A percentile compares a stretch with the other conserved stretches of the same genome.
phyloP scores from a whole-genome alignment of 2,113 vertebrate species.

The Xiphophorus hellerii region DNA sequence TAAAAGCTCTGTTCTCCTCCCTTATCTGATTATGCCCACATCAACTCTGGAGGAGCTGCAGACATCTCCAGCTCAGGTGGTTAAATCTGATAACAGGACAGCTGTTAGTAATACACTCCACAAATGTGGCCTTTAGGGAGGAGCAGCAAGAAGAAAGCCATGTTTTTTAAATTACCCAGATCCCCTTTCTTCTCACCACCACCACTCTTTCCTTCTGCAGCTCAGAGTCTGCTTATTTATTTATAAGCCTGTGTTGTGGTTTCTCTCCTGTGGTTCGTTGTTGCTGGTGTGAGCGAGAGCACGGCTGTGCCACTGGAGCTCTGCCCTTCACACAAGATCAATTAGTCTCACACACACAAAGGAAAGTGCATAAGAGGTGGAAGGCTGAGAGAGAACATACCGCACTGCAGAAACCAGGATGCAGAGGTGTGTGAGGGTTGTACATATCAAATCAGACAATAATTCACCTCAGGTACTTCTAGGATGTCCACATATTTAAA shows the following conservation, averaged over 20 bases:
- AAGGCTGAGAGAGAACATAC: conserved; percentile 13
- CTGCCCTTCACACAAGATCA: conserved; percentile 57
- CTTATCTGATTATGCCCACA: too few relatives aligned
- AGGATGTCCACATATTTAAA: background rate
- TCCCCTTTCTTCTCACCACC: conserved; percentile 15
- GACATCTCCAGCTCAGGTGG: too few relatives aligned
- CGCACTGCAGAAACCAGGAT: conserved; percentile 1
- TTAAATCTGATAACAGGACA: too few relatives aligned
- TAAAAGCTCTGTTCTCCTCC: too few relatives aligned
- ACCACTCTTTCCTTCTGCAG: conserved; percentile 36
- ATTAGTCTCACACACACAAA: conserved; percentile 39
- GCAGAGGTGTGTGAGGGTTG: background rate
- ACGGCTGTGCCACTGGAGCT: conserved; percentile 24
- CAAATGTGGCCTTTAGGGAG: too few relatives aligned
- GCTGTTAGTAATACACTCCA: too few relatives aligned
- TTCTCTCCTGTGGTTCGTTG: conserved; percentile 46
- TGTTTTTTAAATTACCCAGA: conserved; percentile 4
- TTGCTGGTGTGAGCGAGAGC: conserved; percentile 16
- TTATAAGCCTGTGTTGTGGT: conserved; percentile 34
- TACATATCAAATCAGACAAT: background rate
- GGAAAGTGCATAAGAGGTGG: conserved; percentile 1
- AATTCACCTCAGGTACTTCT: conserved; percentile 5
- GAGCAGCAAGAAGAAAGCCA: too few relatives aligned
- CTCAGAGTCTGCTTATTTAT: conserved; percentile 51
- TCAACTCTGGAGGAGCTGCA: too few relatives aligned